Conservation (phyloP, 2,797 vertebrate genomes). For the Nannoperca australis region DNA sequence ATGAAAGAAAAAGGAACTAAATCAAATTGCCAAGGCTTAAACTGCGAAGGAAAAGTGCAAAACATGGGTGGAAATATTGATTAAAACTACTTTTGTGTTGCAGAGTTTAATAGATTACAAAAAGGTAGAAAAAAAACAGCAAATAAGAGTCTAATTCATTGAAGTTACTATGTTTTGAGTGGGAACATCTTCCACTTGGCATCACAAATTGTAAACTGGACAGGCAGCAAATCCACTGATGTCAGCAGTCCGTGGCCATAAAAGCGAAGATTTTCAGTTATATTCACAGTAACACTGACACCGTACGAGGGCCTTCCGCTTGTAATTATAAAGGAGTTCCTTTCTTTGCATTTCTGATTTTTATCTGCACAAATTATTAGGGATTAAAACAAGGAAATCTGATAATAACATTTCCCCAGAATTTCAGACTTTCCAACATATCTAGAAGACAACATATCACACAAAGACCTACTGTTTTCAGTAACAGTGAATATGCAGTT, state of each 20-base stretch:
- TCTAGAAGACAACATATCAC: not conserved
- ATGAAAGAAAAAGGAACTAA: constrained; percentile 2
- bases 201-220: not conserved
- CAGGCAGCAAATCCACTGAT: not conserved
- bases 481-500: constrained; percentile 6
- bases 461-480: not conserved
- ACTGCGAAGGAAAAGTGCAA: not conserved
- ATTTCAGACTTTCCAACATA: constrained; percentile 13
- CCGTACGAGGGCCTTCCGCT: not conserved
- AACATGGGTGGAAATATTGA: not conserved
- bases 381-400: not conserved
- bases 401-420: not conserved
- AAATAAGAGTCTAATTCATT: not conserved
- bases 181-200: not conserved
- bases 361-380: not conserved
- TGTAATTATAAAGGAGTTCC: not conserved
- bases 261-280: not conserved
- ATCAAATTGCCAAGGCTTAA: not conserved
- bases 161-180: not conserved
- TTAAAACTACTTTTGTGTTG: not conserved
- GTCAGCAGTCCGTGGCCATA: not conserved
- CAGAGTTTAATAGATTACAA: not conserved
- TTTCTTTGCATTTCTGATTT: not conserved
- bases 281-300: not conserved
- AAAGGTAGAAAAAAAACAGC: not conserved